Conservation (phyloP, 2,113 vertebrate species). For the Malaclemys terrapin region DNA sequence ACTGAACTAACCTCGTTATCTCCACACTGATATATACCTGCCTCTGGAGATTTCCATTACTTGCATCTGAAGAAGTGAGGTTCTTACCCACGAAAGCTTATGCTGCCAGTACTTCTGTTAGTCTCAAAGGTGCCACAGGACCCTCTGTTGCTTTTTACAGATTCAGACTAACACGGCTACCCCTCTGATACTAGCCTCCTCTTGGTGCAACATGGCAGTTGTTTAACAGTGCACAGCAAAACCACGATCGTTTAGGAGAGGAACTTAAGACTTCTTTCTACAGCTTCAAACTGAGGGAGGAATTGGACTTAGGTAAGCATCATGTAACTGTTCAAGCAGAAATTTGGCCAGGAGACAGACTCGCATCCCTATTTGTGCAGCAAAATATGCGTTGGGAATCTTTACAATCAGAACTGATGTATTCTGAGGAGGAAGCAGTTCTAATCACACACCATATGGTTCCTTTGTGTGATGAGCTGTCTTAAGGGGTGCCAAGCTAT, state of each 20-base stretch:
- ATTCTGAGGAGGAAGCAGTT: background rate
- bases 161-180: no score
- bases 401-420: background rate
- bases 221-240: background rate
- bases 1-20: no score
- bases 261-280: background rate
- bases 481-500: slow-evolving; percentile 68
- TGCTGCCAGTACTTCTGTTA: no score
- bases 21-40: no score
- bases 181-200: no score
- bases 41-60: no score
- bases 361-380: background rate
- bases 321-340: background rate
- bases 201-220: background rate
- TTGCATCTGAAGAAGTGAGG: no score
- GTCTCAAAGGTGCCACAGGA: no score
- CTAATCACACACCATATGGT: slow-evolving; percentile 64
- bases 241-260: background rate
- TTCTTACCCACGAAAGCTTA: no score
- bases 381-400: background rate
- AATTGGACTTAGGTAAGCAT: rapidly evolving
- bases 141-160: no score
- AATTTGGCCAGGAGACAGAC: background rate
- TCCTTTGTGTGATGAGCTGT: slow-evolving; percentile 46
- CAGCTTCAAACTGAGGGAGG: background rate